phyloP scores from a whole-genome alignment of 2,797 vertebrate genomes.

The Jordanella pulchra region DNA sequence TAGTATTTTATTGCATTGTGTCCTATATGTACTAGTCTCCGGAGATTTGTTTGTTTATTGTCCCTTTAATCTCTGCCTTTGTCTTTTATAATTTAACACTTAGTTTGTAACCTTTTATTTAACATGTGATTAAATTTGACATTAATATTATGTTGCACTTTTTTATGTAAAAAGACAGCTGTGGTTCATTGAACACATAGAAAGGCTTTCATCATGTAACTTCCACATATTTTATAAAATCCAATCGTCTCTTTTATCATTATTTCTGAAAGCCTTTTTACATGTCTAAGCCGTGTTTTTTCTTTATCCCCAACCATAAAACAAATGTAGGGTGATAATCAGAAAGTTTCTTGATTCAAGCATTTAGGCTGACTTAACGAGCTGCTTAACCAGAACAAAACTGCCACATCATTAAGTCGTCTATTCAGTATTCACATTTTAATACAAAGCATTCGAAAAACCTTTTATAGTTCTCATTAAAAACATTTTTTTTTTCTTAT shows the following conservation, averaged over 20 bases:
- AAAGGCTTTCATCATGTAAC: constrained; percentile 8
- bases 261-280: constrained; percentile 19
- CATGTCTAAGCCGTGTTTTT: constrained; percentile 29
- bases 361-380: constrained; percentile 12
- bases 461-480: neutral
- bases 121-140: constrained; percentile 1
- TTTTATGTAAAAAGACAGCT: neutral
- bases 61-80: no score
- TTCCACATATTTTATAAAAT: constrained; percentile 25
- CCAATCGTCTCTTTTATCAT: constrained; percentile 3
- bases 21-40: no score
- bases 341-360: constrained; percentile 15
- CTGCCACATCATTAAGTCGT: constrained; percentile 17
- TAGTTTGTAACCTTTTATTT: no score
- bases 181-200: constrained; percentile 4
- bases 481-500: constrained; percentile 42
- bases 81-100: no score
- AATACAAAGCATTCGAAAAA: constrained; percentile 10
- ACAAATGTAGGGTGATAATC: constrained; percentile 24
- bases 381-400: constrained; percentile 13
- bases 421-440: constrained; percentile 28
- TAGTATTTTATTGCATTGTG: no score
- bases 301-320: constrained; percentile 38
- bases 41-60: no score
- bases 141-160: neutral